A percentile compares a stretch with the other conserved stretches of the same genome.
Evolutionary conservation across 2,797 vertebrate genomes (phyloP).

Genomic region (Gymnothorax javanicus): DNA sequence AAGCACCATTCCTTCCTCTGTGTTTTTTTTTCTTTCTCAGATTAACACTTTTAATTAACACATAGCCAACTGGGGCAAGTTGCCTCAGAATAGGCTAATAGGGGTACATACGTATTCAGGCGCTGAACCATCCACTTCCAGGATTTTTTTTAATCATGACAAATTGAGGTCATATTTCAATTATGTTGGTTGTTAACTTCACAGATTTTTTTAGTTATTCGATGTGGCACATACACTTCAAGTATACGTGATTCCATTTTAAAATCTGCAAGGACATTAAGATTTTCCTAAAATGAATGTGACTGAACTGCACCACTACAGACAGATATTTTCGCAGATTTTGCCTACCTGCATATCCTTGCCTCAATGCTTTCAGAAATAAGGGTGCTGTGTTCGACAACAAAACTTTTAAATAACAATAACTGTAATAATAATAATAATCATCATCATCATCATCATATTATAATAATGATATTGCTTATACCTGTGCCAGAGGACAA

Average conservation of each 20-base stretch:
- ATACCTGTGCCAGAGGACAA: too few species aligned
- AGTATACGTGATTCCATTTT: neutral
- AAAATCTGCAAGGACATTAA: neutral
- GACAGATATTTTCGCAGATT: neutral
- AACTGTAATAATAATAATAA: neutral
- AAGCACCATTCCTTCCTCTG: constrained; percentile 18
- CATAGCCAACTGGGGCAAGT: constrained; percentile 16
- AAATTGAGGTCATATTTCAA: neutral
- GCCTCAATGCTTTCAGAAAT: neutral
- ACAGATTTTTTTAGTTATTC: too few species aligned
- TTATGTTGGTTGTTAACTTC: neutral
- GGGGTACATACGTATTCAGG: neutral
- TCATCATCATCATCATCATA: too few species aligned
- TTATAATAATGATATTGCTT: too few species aligned
- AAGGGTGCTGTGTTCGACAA: neutral
- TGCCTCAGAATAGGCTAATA: constrained; percentile 20
- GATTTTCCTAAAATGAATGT: neutral
- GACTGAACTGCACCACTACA: neutral
- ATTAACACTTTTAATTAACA: constrained; percentile 36
- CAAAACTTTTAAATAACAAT: neutral
- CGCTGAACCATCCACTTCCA: neutral
- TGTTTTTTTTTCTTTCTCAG: constrained; percentile 30
- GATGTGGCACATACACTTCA: neutral
- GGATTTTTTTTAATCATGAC: neutral
- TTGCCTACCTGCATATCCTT: neutral